These are phyloP conservation scores for Drosophila paranaensis DNA, from an alignment of 2,888 invertebrate genomes.

Conservation along the genomic window DNA sequence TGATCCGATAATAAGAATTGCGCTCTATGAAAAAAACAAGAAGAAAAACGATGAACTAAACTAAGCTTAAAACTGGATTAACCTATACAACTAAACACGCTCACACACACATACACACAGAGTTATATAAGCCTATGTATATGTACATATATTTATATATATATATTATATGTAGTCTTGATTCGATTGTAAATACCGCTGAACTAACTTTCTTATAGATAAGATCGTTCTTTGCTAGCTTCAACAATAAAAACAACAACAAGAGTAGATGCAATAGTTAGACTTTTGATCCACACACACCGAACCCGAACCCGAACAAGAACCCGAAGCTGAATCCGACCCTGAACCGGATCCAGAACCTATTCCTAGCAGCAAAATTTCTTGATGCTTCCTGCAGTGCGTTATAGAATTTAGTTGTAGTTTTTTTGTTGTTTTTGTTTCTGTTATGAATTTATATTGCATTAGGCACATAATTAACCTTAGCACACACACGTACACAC, in stretches of 20 bases:
- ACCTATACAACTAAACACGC: constrained; percentile 28
- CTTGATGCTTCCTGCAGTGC: constrained; percentile 65
- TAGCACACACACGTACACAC: constrained; percentile 34
- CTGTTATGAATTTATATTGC: constrained; percentile 19
- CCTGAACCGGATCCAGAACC: constrained; percentile 30
- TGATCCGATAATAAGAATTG: constrained; percentile 78
- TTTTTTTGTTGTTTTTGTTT: constrained; percentile 15
- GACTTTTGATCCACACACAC: constrained; percentile 22
- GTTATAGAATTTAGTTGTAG: constrained; percentile 52
- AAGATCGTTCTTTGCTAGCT: constrained; percentile 48
- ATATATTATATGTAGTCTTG: constrained; percentile 57
- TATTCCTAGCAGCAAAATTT: constrained; percentile 45
- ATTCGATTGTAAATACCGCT: constrained; percentile 71
- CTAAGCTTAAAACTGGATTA: constrained; percentile 52
- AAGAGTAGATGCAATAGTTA: constrained; percentile 41
- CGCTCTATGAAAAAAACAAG: constrained; percentile 41
- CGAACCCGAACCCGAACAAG: not conserved
- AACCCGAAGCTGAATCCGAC: constrained; percentile 2
- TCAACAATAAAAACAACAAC: constrained; percentile 30
- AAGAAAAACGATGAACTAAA: constrained; percentile 31
- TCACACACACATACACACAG: constrained; percentile 31
- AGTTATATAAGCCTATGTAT: constrained; percentile 54
- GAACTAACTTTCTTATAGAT: constrained; percentile 30
- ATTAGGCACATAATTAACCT: constrained; percentile 44
- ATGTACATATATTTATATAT: constrained; percentile 56